Percentiles rank a stretch among this genome's conserved stretches.
Evolutionary conservation across 2,797 vertebrate genomes (phyloP).

Genomic region (Cottoperca gobio): DNA sequence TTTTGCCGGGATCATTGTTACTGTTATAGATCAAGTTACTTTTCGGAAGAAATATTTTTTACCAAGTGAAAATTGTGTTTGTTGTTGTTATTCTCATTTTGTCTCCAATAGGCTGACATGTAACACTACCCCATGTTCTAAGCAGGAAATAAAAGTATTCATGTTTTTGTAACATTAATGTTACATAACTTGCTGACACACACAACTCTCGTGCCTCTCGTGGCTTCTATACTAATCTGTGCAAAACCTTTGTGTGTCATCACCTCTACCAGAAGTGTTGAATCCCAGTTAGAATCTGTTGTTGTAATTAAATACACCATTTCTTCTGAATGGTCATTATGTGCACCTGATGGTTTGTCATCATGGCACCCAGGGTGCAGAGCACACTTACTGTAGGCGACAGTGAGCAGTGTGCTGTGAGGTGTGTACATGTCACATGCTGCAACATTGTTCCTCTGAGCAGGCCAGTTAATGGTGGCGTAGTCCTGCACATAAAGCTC

Average conservation of each 20-base stretch:
- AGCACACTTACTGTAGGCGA: slow-evolving; percentile 70
- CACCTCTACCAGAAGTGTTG: background rate
- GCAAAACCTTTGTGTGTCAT: background rate
- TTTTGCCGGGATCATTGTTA: too few relatives aligned
- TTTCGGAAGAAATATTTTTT: too few relatives aligned
- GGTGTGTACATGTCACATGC: slow-evolving; percentile 91
- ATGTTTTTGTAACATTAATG: too few relatives aligned
- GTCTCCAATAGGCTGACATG: too few relatives aligned
- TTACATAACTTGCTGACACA: too few relatives aligned
- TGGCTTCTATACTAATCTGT: too few relatives aligned
- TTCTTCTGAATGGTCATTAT: background rate
- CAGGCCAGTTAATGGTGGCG: slow-evolving; percentile 89
- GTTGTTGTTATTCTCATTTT: too few relatives aligned
- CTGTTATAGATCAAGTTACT: too few relatives aligned
- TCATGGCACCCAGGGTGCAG: background rate
- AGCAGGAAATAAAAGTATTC: too few relatives aligned
- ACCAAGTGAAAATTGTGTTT: too few relatives aligned
- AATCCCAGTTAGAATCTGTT: background rate
- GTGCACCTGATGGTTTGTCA: background rate
- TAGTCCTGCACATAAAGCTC: slow-evolving; percentile 96
- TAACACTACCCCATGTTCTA: too few relatives aligned
- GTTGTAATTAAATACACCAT: background rate
- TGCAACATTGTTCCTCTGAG: slow-evolving; percentile 92
- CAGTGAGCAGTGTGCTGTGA: slow-evolving; percentile 89
- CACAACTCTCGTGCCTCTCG: too few relatives aligned